Conservation (phyloP, 1,140 invertebrate genomes). For the Hirudo medicinalis region DNA sequence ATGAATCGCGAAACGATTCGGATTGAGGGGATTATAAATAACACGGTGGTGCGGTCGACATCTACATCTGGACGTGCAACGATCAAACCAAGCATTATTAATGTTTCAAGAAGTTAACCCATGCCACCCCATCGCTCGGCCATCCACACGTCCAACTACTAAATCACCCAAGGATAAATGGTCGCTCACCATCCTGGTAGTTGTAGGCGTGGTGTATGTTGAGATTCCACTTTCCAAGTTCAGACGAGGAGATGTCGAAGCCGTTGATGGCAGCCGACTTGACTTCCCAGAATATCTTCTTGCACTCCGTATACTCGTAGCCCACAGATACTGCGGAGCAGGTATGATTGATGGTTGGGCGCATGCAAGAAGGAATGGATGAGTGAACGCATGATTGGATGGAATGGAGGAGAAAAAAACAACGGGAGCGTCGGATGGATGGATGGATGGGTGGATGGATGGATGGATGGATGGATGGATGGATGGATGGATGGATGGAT, state of each 20-base stretch:
- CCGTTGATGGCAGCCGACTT: conserved; percentile 86
- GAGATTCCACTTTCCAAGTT: conserved; percentile 91
- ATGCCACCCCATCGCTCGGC: conserved; percentile 43
- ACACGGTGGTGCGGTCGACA: not conserved
- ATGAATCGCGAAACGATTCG: no score
- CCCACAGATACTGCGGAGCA: conserved; percentile 73
- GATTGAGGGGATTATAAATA: not conserved
- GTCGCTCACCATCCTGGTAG: conserved; percentile 68
- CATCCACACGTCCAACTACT: conserved; percentile 33
- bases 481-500: no score
- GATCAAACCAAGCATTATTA: no score
- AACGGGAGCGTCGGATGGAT: not conserved
- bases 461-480: not conserved
- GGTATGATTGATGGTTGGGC: not conserved
- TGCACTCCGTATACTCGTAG: conserved; percentile 84
- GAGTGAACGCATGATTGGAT: no score
- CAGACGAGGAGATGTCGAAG: conserved; percentile 88
- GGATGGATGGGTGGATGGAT: not conserved
- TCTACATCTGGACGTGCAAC: conserved; percentile 42
- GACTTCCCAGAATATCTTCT: conserved; percentile 87
- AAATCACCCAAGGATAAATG: conserved; percentile 36
- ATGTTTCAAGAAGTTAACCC: no score
- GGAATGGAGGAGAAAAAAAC: not conserved
- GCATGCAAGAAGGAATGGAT: not conserved
- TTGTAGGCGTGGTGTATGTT: conserved; percentile 95